Conservation (phyloP, 2,888 invertebrate species). For the Pollenia labialis region DNA sequence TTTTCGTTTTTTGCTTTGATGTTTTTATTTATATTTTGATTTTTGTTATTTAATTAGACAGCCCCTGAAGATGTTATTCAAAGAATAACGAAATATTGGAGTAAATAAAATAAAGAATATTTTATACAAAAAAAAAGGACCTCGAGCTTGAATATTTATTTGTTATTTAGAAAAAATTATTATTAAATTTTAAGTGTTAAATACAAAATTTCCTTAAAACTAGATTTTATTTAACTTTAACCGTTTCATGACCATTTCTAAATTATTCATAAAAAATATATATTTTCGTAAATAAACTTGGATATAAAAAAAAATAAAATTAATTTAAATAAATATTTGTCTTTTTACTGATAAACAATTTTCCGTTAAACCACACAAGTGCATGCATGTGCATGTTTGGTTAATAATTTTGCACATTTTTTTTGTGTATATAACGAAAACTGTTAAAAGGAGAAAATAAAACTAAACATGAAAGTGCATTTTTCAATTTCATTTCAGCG, state of each 20-base stretch:
- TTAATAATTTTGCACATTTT: conserved; percentile 15
- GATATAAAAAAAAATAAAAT: not conserved
- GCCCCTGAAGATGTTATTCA: too few relatives aligned
- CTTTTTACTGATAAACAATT: conserved; percentile 1
- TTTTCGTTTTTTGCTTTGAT: too few relatives aligned
- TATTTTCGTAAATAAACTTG: not conserved
- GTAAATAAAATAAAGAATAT: too few relatives aligned
- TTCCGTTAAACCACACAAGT: conserved; percentile 31
- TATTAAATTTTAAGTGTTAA: too few relatives aligned
- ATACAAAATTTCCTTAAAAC: too few relatives aligned
- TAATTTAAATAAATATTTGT: conserved; percentile 54
- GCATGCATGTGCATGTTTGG: conserved; percentile 50
- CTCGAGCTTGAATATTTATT: too few relatives aligned
- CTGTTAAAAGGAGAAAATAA: not conserved
- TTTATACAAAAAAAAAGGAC: too few relatives aligned
- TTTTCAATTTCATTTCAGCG: not conserved
- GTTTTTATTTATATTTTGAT: too few relatives aligned
- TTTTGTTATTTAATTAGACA: too few relatives aligned
- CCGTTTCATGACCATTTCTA: not conserved
- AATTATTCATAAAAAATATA: not conserved
- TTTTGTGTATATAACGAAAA: conserved; percentile 1
- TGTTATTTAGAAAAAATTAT: too few relatives aligned
- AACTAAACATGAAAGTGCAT: conserved; percentile 3
- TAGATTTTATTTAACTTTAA: too few relatives aligned
- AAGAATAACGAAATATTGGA: too few relatives aligned